phyloP scores from a whole-genome alignment of 1,140 invertebrate genomes.

The Camponotus floridanus region DNA sequence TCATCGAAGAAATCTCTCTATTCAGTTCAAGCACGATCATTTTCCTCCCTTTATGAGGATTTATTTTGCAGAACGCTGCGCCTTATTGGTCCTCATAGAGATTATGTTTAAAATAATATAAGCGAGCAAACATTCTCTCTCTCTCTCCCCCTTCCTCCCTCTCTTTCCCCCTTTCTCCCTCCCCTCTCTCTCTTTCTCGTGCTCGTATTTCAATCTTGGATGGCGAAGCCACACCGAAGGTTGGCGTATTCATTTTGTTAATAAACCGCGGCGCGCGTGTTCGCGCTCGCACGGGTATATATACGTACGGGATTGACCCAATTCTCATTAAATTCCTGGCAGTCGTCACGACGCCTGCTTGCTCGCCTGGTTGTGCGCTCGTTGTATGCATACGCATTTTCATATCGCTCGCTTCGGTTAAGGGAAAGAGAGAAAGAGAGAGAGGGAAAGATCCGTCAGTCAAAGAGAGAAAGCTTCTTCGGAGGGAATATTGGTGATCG shows the following conservation, averaged over 20 bases:
- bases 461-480: slow-evolving; percentile 1
- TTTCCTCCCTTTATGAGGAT: background rate
- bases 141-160: too few species aligned
- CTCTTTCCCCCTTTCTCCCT: background rate
- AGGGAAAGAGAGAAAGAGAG: slow-evolving; percentile 22
- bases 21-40: background rate
- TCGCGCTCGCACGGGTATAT: slow-evolving; percentile 36
- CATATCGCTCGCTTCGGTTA: background rate
- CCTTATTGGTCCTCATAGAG: slow-evolving; percentile 9
- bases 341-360: slow-evolving; percentile 57
- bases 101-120: slow-evolving; percentile 50
- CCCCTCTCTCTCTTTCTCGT: background rate
- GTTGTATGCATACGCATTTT: slow-evolving; percentile 27
- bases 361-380: background rate
- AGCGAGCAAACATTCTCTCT: background rate
- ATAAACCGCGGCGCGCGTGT: slow-evolving; percentile 59
- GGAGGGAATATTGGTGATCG: slow-evolving; percentile 2
- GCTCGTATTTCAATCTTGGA: slow-evolving; percentile 52
- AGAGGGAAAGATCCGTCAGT: background rate
- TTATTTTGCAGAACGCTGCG: background rate
- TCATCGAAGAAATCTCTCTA: background rate
- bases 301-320: slow-evolving; percentile 71
- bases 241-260: slow-evolving; percentile 74
- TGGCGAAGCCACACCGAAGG: slow-evolving; percentile 43
- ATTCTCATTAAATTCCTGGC: slow-evolving; percentile 77